These are phyloP conservation scores for Hedychridium roseum DNA, from an alignment of 2,888 invertebrate species.

Conservation along the genomic window DNA sequence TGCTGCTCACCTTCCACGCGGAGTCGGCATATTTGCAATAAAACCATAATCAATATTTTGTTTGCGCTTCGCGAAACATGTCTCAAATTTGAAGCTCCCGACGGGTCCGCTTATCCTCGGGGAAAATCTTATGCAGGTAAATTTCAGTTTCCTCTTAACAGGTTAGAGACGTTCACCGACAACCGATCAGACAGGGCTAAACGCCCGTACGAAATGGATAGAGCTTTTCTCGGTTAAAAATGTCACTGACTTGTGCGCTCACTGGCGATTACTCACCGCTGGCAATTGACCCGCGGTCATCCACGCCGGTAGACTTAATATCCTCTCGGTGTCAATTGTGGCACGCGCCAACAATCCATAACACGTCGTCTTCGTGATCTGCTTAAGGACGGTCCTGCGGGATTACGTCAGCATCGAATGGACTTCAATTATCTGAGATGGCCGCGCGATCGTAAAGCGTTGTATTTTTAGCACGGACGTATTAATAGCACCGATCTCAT, in stretches of 20 bases:
- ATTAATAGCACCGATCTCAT: constrained; percentile 29
- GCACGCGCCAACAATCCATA: constrained; percentile 57
- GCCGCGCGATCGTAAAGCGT: constrained; percentile 29
- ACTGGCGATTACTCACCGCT: constrained; percentile 50
- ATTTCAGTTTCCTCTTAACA: no score
- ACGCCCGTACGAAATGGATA: constrained; percentile 16
- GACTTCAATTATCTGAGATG: constrained; percentile 34
- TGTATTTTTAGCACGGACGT: constrained; percentile 36
- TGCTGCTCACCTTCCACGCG: constrained; percentile 24
- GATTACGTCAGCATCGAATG: constrained; percentile 48
- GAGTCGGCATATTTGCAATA: constrained; percentile 57
- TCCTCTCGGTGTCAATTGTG: constrained; percentile 49
- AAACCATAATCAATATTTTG: constrained; percentile 62
- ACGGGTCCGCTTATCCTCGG: no score
- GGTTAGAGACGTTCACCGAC: no score
- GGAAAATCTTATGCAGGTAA: no score
- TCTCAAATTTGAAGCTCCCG: no score
- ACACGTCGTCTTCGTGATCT: constrained; percentile 43
- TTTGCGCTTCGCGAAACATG: no score
- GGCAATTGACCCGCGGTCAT: constrained; percentile 55
- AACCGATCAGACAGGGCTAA: no score
- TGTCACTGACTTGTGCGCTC: constrained; percentile 46
- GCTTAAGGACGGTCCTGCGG: constrained; percentile 42
- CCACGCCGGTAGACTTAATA: constrained; percentile 49
- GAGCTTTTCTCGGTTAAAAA: no score